These are phyloP conservation scores for Epistrophe grossulariae DNA, from an alignment of 2,888 invertebrate species.

Conservation along the genomic window DNA sequence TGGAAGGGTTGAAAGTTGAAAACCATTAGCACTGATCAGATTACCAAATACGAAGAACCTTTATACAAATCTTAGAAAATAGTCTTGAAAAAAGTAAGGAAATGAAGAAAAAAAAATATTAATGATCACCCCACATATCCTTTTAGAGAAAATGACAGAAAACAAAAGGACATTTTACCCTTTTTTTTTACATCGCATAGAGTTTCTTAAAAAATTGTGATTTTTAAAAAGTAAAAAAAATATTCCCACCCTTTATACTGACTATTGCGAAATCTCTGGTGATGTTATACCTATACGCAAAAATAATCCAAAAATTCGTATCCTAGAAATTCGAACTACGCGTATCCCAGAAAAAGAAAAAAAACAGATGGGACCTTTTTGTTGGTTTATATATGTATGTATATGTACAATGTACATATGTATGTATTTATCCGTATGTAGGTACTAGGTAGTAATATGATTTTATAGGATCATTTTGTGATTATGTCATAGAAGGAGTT, in stretches of 20 bases:
- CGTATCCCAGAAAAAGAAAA: conserved; percentile 4
- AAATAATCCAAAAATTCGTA: conserved; percentile 27
- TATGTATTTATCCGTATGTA: neutral
- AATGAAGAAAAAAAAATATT: conserved; percentile 41
- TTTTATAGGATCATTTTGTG: conserved; percentile 47
- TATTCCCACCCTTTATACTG: conserved; percentile 64
- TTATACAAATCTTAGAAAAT: conserved; percentile 25
- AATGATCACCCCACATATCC: conserved; percentile 68
- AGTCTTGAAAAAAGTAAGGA: conserved; percentile 28
- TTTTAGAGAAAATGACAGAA: conserved; percentile 69
- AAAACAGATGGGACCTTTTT: conserved; percentile 65
- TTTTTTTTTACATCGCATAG: conserved; percentile 40
- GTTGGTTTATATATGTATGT: conserved; percentile 9
- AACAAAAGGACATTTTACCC: conserved; percentile 67
- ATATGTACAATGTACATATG: neutral
- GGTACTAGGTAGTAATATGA: conserved; percentile 59
- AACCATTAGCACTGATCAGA: conserved; percentile 69
- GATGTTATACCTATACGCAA: conserved; percentile 44
- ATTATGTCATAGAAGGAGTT: conserved; percentile 9
- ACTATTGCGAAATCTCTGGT: conserved; percentile 44
- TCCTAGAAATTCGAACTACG: conserved; percentile 58
- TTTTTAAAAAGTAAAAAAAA: conserved; percentile 12
- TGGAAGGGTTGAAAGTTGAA: conserved; percentile 69
- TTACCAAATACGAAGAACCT: conserved; percentile 42
- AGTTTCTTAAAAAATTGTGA: conserved; percentile 4